These are phyloP conservation scores for Virgularia gustaviana DNA, from an alignment of 92 coral and sea anemone species.

Conservation along the genomic window DNA sequence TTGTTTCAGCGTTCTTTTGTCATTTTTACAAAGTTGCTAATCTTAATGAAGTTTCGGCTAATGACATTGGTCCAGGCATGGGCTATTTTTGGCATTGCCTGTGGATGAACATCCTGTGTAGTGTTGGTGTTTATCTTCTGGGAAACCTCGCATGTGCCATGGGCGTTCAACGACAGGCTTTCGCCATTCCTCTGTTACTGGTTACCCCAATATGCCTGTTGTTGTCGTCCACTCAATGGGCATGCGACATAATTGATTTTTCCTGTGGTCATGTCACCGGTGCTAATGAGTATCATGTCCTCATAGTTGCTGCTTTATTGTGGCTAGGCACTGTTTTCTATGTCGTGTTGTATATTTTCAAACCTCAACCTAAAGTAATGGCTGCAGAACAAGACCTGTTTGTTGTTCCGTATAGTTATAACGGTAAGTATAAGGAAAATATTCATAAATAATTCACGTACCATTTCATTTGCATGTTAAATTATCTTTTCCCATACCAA, in stretches of 20 bases:
- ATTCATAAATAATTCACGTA: too few species aligned
- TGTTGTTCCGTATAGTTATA: constrained; percentile 24
- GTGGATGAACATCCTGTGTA: constrained; percentile 45
- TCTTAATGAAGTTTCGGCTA: constrained; percentile 7
- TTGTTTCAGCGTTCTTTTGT: constrained; percentile 46
- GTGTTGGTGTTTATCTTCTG: constrained; percentile 46
- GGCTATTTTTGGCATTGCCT: constrained; percentile 23
- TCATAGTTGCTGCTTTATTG: constrained; percentile 19
- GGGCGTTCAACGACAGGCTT: constrained; percentile 50
- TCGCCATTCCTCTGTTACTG: constrained; percentile 48
- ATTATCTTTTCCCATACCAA: neutral
- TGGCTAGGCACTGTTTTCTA: constrained; percentile 22
- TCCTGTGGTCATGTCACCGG: constrained; percentile 22
- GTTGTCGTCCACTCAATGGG: constrained; percentile 29
- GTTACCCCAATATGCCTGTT: constrained; percentile 43
- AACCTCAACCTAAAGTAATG: constrained; percentile 16
- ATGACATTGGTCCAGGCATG: constrained; percentile 25
- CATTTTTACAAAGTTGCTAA: constrained; percentile 1
- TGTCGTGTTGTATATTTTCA: constrained; percentile 26
- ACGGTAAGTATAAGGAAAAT: constrained; percentile 26
- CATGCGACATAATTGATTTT: constrained; percentile 12
- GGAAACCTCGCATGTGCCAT: constrained; percentile 48
- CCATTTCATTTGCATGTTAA: neutral
- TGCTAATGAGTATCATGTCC: constrained; percentile 18
- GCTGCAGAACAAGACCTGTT: constrained; percentile 20